These are phyloP conservation scores for Drosophila sulfurigaster DNA, from an alignment of 1,140 invertebrate genomes.

Conservation along the genomic window DNA sequence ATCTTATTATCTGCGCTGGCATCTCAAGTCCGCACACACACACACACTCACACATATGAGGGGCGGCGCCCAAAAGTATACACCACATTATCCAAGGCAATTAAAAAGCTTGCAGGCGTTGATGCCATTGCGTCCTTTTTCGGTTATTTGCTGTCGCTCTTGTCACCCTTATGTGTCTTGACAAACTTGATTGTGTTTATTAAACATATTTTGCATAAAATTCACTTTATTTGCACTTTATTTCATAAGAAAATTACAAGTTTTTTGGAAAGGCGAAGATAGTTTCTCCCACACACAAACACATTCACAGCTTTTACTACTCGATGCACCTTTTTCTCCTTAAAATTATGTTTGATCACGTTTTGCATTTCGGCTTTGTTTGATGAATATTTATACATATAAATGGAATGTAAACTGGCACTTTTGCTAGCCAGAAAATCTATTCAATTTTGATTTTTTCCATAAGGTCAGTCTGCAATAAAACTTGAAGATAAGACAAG, in stretches of 20 bases:
- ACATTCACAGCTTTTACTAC: constrained; percentile 57
- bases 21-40: constrained; percentile 56
- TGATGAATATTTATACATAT: constrained; percentile 33
- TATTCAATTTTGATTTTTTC: background rate
- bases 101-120: constrained; percentile 76
- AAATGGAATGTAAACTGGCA: constrained; percentile 18
- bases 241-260: constrained; percentile 80
- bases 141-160: constrained; percentile 43
- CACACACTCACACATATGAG: background rate
- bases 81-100: constrained; percentile 63
- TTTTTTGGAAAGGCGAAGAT: background rate
- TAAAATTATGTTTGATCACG: constrained; percentile 78
- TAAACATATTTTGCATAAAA: constrained; percentile 81
- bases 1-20: constrained; percentile 77
- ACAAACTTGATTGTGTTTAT: constrained; percentile 77
- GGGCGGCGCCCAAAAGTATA: constrained; percentile 26
- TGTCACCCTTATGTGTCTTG: constrained; percentile 25
- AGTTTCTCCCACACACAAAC: constrained; percentile 20
- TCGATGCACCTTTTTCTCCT: constrained; percentile 56
- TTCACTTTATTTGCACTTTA: constrained; percentile 82
- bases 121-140: constrained; percentile 64
- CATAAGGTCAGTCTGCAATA: background rate
- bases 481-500: background rate
- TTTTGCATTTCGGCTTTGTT: constrained; percentile 62
- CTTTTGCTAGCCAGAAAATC: background rate